Evolutionary conservation across 2,797 vertebrate genomes (phyloP).

Genomic region (Cichlasoma orientale): DNA sequence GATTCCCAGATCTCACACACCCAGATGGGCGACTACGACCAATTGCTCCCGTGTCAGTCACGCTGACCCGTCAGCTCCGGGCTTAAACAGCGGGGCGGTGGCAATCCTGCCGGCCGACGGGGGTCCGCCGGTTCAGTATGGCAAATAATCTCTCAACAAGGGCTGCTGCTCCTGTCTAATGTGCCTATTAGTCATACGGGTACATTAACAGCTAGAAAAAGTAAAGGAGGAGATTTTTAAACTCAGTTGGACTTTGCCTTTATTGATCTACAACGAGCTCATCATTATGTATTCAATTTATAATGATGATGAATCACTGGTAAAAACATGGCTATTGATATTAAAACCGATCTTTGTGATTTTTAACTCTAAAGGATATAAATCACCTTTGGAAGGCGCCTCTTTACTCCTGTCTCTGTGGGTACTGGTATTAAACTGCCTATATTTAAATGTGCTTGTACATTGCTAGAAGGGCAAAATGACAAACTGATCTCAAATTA

Average conservation of each 20-base stretch:
- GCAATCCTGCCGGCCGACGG: constrained; percentile 35
- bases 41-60: constrained; percentile 58
- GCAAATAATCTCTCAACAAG: constrained; percentile 61
- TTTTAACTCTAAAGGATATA: background rate
- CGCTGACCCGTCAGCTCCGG: constrained; percentile 49
- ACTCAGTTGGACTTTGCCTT: background rate
- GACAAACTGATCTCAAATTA: background rate
- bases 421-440: background rate
- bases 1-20: constrained; percentile 34
- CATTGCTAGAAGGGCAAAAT: background rate
- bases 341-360: background rate
- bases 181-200: constrained; percentile 52
- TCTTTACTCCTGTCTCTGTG: background rate
- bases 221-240: background rate
- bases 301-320: background rate
- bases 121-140: constrained; percentile 35
- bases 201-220: background rate
- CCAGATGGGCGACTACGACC: constrained; percentile 66
- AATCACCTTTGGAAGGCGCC: background rate
- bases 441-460: background rate
- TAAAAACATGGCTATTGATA: background rate
- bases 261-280: background rate
- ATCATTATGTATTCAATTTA: background rate
- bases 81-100: constrained; percentile 42
- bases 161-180: constrained; percentile 45